phyloP scores from a whole-genome alignment of 2,888 invertebrate species.

The Stenichneumon culpator region DNA sequence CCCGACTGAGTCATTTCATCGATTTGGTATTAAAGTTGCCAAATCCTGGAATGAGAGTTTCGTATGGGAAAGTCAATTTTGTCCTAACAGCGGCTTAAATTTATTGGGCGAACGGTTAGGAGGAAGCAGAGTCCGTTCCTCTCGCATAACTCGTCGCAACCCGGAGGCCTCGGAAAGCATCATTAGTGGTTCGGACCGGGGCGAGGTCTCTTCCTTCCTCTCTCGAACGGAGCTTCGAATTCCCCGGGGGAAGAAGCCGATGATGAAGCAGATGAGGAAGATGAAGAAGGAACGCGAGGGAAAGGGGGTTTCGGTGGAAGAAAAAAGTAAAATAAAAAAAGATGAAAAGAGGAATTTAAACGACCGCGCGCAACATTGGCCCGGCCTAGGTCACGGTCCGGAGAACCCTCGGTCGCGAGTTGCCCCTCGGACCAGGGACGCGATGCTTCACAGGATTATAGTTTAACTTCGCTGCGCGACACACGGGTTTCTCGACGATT shows the following conservation, averaged over 20 bases:
- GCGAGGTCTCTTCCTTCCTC: constrained; percentile 73
- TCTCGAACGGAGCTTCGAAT: constrained; percentile 68
- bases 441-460: constrained; percentile 56
- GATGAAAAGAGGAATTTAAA: constrained; percentile 72
- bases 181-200: constrained; percentile 71
- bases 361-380: constrained; percentile 71
- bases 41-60: not conserved
- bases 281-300: constrained; percentile 44
- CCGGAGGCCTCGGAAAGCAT: constrained; percentile 69
- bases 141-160: constrained; percentile 63
- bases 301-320: constrained; percentile 21
- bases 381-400: constrained; percentile 71
- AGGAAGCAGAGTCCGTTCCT: constrained; percentile 52
- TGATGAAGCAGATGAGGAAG: constrained; percentile 43
- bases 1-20: not conserved
- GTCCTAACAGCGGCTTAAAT: constrained; percentile 56
- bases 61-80: not conserved
- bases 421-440: constrained; percentile 39
- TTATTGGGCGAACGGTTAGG: constrained; percentile 68
- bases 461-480: constrained; percentile 23
- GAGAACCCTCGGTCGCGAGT: constrained; percentile 33
- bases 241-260: constrained; percentile 46
- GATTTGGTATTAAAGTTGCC: not conserved
- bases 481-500: constrained; percentile 19
- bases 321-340: constrained; percentile 49